Conservation (phyloP, 2,113 vertebrate genomes). For the Hoplias malabaricus region DNA sequence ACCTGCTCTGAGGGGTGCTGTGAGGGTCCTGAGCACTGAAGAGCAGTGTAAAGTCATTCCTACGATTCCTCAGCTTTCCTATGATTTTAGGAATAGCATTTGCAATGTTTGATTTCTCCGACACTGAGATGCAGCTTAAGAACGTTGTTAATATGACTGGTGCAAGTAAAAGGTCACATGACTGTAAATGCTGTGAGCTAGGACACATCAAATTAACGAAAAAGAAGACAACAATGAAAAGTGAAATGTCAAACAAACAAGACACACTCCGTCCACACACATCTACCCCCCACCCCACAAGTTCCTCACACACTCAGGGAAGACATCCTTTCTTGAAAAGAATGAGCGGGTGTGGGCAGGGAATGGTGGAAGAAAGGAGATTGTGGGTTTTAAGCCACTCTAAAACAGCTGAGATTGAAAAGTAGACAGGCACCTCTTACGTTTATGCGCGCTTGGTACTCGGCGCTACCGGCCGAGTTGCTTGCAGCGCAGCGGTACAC, state of each 20-base stretch:
- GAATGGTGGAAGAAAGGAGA: conserved; percentile 45
- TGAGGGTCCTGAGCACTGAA: too few species aligned
- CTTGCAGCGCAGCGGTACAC: conserved; percentile 97
- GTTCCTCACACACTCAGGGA: conserved; percentile 4
- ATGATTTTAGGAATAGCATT: too few species aligned
- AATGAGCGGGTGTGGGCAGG: not conserved
- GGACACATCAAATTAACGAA: not conserved
- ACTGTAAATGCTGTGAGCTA: too few species aligned
- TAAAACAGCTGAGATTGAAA: conserved; percentile 98
- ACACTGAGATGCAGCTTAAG: too few species aligned
- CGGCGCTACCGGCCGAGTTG: conserved; percentile 99
- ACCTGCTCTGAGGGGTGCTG: too few species aligned
- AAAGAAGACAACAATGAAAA: conserved; percentile 20
- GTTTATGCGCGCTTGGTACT: conserved; percentile 99
- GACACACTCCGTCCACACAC: conserved; percentile 32
- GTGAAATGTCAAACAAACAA: conserved; percentile 20
- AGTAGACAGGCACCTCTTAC: conserved; percentile 99
- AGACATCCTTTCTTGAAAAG: conserved; percentile 28
- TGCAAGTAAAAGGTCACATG: too few species aligned
- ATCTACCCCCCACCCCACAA: conserved; percentile 5
- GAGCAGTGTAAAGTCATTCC: too few species aligned
- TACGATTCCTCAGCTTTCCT: too few species aligned
- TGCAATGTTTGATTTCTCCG: too few species aligned
- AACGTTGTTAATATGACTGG: too few species aligned
- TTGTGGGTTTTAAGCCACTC: conserved; percentile 69